Evolutionary conservation across 2,888 invertebrate species (phyloP).

Genomic region (Magallana nippona): DNA sequence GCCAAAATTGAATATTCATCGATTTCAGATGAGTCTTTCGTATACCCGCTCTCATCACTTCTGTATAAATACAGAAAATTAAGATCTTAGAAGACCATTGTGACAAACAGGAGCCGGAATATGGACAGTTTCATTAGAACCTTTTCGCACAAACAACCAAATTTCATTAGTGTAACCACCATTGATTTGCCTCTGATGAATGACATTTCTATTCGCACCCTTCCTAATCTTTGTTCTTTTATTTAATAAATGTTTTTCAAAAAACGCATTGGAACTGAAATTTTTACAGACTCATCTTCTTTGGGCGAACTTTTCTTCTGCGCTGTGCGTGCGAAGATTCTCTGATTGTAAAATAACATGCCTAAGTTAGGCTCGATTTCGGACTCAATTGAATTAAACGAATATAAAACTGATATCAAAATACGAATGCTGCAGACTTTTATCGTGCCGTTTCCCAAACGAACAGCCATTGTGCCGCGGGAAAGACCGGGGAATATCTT

Average conservation of each 20-base stretch:
- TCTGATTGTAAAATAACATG: conserved; percentile 33
- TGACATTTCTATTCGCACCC: conserved; percentile 69
- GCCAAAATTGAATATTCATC: conserved; percentile 51
- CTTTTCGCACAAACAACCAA: conserved; percentile 49
- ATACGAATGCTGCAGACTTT: conserved; percentile 58
- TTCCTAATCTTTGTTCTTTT: conserved; percentile 71
- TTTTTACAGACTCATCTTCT: conserved; percentile 57
- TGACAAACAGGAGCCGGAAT: conserved; percentile 48
- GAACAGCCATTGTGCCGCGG: conserved; percentile 46
- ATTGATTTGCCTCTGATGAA: conserved; percentile 69
- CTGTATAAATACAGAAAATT: conserved; percentile 46
- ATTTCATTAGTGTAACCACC: conserved; percentile 52
- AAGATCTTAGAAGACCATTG: conserved; percentile 44
- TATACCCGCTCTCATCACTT: conserved; percentile 51
- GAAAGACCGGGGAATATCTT: conserved; percentile 41
- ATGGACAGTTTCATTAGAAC: conserved; percentile 51
- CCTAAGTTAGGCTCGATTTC: conserved; percentile 35
- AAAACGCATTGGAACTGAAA: conserved; percentile 56
- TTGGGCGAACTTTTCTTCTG: conserved; percentile 38
- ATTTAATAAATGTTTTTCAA: conserved; percentile 70
- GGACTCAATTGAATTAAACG: conserved; percentile 62
- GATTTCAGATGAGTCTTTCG: conserved; percentile 41
- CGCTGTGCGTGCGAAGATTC: conserved; percentile 45
- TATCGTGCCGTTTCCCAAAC: conserved; percentile 45
- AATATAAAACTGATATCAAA: conserved; percentile 71